A percentile compares a stretch with the other conserved stretches of the same genome.
Conservation (phyloP, 2,797 vertebrate genomes). For the Coregonus suidteri region DNA sequence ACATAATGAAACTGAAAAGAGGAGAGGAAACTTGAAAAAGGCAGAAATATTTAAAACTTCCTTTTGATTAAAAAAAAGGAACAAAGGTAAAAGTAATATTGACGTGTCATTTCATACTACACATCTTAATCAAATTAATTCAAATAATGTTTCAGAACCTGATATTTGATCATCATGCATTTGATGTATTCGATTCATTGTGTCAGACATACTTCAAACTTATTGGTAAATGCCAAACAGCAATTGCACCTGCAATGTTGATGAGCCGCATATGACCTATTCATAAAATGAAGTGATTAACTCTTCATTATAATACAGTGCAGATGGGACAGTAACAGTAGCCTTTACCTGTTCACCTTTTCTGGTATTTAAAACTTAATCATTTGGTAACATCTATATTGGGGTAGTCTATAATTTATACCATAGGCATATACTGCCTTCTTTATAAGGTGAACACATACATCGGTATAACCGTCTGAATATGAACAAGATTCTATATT, state of each 20-base stretch:
- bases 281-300: neutral
- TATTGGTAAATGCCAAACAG: neutral
- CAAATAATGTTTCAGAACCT: no score
- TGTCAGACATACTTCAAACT: neutral
- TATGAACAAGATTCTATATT: neutral
- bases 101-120: neutral
- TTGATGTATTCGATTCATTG: neutral
- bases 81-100: neutral
- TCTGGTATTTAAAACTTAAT: neutral
- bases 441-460: neutral
- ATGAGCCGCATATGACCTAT: neutral
- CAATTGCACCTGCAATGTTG: neutral
- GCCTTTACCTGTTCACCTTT: neutral
- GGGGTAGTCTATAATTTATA: neutral
- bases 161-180: neutral
- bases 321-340: neutral
- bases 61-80: neutral
- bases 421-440: conserved; percentile 62
- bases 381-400: neutral
- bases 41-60: conserved; percentile 17
- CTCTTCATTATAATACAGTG: neutral
- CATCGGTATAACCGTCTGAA: neutral
- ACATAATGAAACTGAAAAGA: conserved; percentile 58
- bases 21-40: conserved; percentile 61
- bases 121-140: neutral